phyloP scores from a whole-genome alignment of 1,140 invertebrate species.

The Drosophila pectinifera region DNA sequence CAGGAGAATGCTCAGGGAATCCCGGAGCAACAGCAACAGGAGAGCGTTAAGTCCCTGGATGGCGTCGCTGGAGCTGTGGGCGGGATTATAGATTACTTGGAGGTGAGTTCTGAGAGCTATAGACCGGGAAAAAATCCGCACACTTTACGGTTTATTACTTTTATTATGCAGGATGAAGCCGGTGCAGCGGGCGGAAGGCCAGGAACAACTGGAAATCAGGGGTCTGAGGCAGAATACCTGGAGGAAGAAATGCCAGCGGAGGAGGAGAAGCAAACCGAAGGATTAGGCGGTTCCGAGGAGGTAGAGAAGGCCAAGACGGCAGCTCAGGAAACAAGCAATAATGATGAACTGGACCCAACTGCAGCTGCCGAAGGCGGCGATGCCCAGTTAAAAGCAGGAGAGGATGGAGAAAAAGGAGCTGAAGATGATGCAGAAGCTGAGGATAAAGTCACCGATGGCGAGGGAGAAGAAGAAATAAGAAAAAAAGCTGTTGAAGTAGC shows the following conservation, averaged over 20 bases:
- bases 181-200: neutral
- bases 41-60: conserved; percentile 17
- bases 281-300: neutral
- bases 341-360: neutral
- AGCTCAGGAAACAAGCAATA: neutral
- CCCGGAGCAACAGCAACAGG: conserved; percentile 22
- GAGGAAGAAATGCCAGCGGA: conserved; percentile 53
- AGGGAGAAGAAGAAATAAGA: neutral
- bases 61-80: conserved; percentile 20
- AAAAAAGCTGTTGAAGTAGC: neutral
- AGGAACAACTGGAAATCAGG: neutral
- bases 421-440: neutral
- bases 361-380: neutral
- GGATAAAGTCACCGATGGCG: neutral
- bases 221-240: conserved; percentile 62
- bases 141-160: conserved; percentile 5
- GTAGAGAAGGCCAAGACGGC: neutral
- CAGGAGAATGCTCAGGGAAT: conserved; percentile 20
- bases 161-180: conserved; percentile 38
- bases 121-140: neutral
- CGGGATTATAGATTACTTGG: conserved; percentile 53
- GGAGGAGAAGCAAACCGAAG: conserved; percentile 19
- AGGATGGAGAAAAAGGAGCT: neutral
- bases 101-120: conserved; percentile 16
- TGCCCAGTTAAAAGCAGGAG: neutral